Conservation (phyloP, 2,888 invertebrate genomes). For the Crossocerus cetratus region DNA sequence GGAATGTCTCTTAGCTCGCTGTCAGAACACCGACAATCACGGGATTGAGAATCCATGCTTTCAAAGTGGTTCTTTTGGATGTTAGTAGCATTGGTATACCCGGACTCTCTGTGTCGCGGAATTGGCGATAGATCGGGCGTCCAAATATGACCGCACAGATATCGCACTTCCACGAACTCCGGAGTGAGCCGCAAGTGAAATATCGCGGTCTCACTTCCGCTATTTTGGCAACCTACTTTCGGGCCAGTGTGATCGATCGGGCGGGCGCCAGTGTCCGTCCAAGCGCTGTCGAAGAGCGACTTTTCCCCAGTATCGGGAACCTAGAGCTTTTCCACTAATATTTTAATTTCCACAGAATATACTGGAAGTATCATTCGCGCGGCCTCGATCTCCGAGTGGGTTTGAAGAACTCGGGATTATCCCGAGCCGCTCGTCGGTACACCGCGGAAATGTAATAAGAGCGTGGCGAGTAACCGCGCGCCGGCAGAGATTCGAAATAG, state of each 20-base stretch:
- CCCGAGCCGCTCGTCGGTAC: background rate
- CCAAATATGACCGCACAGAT: background rate
- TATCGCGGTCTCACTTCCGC: conserved; percentile 2
- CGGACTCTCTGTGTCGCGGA: too few relatives aligned
- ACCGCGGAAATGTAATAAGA: conserved; percentile 19
- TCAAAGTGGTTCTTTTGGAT: background rate
- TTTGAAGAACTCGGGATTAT: conserved; percentile 11
- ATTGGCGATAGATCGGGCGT: too few relatives aligned
- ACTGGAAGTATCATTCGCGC: background rate
- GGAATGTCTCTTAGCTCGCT: conserved; percentile 28
- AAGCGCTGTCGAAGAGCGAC: background rate
- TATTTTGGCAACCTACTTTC: conserved; percentile 6
- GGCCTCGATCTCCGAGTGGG: background rate
- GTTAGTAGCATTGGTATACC: background rate
- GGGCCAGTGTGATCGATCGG: background rate
- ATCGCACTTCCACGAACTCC: background rate
- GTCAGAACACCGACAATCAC: conserved; percentile 27
- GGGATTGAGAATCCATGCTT: conserved; percentile 12
- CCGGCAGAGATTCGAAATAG: conserved; percentile 34
- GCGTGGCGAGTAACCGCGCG: background rate
- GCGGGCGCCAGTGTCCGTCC: background rate
- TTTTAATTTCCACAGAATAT: background rate
- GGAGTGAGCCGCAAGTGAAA: background rate
- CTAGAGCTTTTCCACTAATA: background rate
- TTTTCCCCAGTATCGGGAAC: background rate